A percentile compares a stretch with the other conserved stretches of the same genome.
phyloP scores from a whole-genome alignment of 2,797 vertebrate species.

The Alectoris magna region DNA sequence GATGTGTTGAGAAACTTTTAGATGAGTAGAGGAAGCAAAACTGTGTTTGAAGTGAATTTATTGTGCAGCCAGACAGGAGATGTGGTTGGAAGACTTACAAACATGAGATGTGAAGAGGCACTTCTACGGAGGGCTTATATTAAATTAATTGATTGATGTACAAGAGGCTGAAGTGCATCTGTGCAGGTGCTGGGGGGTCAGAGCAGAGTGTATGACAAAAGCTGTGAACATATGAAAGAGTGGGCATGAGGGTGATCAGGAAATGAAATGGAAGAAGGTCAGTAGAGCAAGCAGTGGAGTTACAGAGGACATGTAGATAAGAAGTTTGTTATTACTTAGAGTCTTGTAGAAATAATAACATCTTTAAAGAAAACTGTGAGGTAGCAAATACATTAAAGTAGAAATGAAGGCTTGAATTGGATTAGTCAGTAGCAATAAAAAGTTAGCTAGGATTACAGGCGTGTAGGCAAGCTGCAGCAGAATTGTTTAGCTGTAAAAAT shows the following conservation, averaged over 20 bases:
- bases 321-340: neutral
- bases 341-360: neutral
- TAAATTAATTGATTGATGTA: neutral
- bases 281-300: neutral
- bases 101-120: neutral
- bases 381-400: neutral
- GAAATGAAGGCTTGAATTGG: neutral
- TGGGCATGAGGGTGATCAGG: neutral
- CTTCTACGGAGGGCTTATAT: neutral
- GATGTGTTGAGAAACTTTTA: neutral
- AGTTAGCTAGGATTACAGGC: neutral
- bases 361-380: neutral
- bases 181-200: neutral
- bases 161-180: neutral
- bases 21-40: neutral
- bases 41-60: neutral
- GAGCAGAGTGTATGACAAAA: neutral
- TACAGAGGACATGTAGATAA: neutral
- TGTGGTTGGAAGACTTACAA: neutral
- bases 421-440: conserved; percentile 19
- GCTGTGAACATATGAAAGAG: neutral
- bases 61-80: neutral
- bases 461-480: neutral
- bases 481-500: conserved; percentile 1
- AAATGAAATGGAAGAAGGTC: neutral